Percentiles rank a stretch among this genome's conserved stretches.
phyloP scores from a whole-genome alignment of 2,797 vertebrate species.

The Phrynocephalus vlangalii region DNA sequence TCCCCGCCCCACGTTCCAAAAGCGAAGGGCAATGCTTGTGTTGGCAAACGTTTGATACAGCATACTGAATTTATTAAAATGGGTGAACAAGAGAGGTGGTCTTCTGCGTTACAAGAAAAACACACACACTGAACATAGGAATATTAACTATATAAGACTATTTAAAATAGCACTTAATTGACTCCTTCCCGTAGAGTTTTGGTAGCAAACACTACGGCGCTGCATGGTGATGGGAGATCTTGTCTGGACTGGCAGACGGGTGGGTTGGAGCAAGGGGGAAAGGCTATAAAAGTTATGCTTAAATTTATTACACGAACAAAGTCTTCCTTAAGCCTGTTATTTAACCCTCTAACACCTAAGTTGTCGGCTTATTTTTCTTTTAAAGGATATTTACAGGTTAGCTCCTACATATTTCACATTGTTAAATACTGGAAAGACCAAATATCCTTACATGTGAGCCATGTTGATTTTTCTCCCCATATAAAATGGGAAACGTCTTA shows the following conservation, averaged over 20 bases:
- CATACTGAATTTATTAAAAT: constrained; percentile 44
- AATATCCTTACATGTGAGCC: constrained; percentile 43
- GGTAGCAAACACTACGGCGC: constrained; percentile 30
- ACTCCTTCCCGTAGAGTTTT: constrained; percentile 49
- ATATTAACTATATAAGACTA: constrained; percentile 38
- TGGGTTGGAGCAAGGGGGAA: constrained; percentile 15
- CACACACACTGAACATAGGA: constrained; percentile 43
- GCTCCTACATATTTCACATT: constrained; percentile 37
- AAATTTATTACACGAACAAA: constrained; percentile 26
- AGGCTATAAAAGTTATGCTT: constrained; percentile 22
- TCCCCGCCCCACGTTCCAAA: neutral
- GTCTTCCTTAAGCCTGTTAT: constrained; percentile 35
- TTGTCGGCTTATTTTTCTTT: constrained; percentile 1
- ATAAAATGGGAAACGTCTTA: constrained; percentile 51
- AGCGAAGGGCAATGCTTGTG: constrained; percentile 24
- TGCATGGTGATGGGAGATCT: constrained; percentile 9
- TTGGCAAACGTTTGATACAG: constrained; percentile 36
- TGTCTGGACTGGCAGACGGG: constrained; percentile 1
- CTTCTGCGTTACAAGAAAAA: constrained; percentile 56
- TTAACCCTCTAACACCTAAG: constrained; percentile 33
- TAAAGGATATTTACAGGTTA: constrained; percentile 2
- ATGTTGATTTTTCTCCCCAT: constrained; percentile 28
- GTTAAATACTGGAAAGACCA: constrained; percentile 36
- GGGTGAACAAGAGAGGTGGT: constrained; percentile 42
- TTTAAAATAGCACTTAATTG: constrained; percentile 33